phyloP scores from a whole-genome alignment of 2,797 vertebrate species.

The Lepilemur septentrionalis region DNA sequence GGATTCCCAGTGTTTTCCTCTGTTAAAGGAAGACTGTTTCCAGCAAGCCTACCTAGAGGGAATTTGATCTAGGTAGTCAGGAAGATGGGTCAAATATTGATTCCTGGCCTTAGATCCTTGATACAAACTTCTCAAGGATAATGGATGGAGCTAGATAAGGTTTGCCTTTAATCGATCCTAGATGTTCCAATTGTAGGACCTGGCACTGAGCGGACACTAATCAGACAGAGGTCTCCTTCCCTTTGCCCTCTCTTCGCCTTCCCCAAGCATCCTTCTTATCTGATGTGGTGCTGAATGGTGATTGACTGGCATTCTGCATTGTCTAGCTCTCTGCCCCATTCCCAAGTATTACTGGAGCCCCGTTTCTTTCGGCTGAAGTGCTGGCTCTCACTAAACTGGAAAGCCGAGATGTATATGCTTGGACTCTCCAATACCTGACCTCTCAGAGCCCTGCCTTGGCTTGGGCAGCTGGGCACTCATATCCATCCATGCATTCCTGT shows the following conservation, averaged over 20 bases:
- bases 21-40: neutral
- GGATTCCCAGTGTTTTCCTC: neutral
- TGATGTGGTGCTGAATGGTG: neutral
- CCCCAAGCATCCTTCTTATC: neutral
- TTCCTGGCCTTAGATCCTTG: neutral
- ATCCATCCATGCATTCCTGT: neutral
- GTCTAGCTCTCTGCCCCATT: neutral
- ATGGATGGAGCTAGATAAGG: neutral
- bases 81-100: neutral
- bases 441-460: neutral
- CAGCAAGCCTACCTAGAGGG: neutral
- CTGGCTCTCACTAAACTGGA: neutral
- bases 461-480: neutral
- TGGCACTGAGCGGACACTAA: neutral
- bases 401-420: neutral
- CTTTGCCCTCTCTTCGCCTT: neutral
- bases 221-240: neutral
- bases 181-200: neutral
- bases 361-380: rapidly evolving
- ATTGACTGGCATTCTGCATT: neutral
- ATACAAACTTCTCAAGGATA: neutral
- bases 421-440: neutral
- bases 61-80: neutral
- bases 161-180: neutral
- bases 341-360: neutral